Conservation (phyloP, 2,797 vertebrate genomes). For the Taeniopygia guttata region DNA sequence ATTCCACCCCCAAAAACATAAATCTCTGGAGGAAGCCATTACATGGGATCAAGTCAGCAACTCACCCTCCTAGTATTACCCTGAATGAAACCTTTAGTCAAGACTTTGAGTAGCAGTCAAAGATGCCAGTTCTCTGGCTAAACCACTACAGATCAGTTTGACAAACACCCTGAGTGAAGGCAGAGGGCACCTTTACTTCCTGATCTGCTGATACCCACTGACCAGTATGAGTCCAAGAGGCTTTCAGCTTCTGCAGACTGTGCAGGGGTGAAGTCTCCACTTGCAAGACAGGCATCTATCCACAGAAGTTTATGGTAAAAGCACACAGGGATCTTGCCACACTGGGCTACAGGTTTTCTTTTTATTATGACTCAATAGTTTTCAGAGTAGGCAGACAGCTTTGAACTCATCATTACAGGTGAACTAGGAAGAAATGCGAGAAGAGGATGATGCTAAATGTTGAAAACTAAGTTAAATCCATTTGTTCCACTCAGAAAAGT, state of each 20-base stretch:
- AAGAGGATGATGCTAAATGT: not conserved
- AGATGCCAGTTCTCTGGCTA: not conserved
- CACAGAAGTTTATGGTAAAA: not conserved
- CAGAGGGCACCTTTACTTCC: not conserved
- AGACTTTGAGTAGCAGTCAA: not conserved
- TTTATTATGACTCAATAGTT: rapidly evolving
- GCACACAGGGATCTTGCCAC: not conserved
- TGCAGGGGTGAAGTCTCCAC: not conserved
- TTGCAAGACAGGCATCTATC: not conserved
- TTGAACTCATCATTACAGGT: not conserved
- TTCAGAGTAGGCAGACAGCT: not conserved
- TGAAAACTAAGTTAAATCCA: not conserved
- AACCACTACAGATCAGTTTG: not conserved
- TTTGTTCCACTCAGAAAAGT: not conserved
- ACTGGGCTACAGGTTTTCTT: not conserved
- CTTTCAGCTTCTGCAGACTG: not conserved
- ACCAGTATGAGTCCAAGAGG: not conserved
- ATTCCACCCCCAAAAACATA: not conserved
- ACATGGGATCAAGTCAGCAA: not conserved
- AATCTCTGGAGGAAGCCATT: not conserved
- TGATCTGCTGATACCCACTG: not conserved
- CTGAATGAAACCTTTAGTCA: not conserved
- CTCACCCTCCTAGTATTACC: not conserved
- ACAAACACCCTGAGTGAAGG: not conserved
- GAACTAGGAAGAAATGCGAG: not conserved